Conservation (phyloP, 2,888 invertebrate genomes). For the Pycnomerus fuliginosus region DNA sequence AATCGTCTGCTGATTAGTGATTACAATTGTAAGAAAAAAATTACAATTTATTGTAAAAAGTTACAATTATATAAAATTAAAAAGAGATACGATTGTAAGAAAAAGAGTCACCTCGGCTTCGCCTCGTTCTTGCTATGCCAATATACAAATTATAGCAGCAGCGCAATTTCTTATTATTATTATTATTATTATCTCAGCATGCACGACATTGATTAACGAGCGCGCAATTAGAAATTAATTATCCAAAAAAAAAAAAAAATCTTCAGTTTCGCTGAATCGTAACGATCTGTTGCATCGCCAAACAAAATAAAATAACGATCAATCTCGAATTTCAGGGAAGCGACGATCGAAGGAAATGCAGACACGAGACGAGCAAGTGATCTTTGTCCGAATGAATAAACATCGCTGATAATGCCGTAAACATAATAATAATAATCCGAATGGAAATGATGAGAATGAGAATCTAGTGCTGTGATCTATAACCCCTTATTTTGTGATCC, state of each 20-base stretch:
- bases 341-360: conserved; percentile 22
- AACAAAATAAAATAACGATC: neutral
- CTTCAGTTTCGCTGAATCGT: neutral
- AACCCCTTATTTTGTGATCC: neutral
- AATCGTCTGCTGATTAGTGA: no score
- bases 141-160: no score
- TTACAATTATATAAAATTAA: no score
- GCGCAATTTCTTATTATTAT: no score
- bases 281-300: neutral
- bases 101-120: no score
- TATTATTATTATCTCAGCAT: no score
- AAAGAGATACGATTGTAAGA: no score
- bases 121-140: no score
- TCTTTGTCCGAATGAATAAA: conserved; percentile 35
- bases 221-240: conserved; percentile 3
- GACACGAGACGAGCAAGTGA: conserved; percentile 33
- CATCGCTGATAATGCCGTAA: conserved; percentile 30
- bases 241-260: conserved; percentile 2
- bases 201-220: conserved; percentile 1
- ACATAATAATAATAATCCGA: conserved; percentile 12
- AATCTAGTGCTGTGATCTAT: conserved; percentile 3
- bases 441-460: neutral
- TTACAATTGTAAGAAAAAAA: no score
- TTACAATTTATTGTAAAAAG: no score
- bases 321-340: conserved; percentile 8